Base-by-base conservation (phyloP, 2,113 vertebrate genomes). In the Speoplatyrhinus poulsoni region DNA sequence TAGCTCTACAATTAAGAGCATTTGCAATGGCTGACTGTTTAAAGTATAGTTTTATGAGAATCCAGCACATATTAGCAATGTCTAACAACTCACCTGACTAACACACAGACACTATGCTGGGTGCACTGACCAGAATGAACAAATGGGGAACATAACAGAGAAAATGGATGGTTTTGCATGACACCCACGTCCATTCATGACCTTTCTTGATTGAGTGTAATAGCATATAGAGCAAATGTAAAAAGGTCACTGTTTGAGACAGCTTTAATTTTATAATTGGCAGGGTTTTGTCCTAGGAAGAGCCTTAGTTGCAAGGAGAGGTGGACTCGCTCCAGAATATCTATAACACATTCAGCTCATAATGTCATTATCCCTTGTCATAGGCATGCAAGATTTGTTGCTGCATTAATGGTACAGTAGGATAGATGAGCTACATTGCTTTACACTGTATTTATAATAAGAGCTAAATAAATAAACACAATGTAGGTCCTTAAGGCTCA, bases 141-240 rank as follows among this genome's bases (percentile, higher is more conserved):
- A 86, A 82, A 84, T 60, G 70, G 26, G 3, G 0, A 73, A 75
- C n/a, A 61, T 17, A 64, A 73, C 69, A 75, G 70, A 70, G 67
- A 70, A 71, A 77, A 85, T 67, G 54, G 61, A 26, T 58, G 67
- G 79, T 87, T 88, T 83, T 81, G 85, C 80, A 92, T 92, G 87
- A 62, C 71, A 78, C 60, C 84, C 89, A 90, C 88, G 84, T 87
- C 83, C 82, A 67, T 56, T 69, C 36, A 80, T 94, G 92, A 94
- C 93, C 92, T 94, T 94, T 93, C 87, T 75, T 90, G 90, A 91
- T 91, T 91, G 92, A 93, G 89, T 90, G 90, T 92, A 91, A 91
- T 89, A 89, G 88, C 75, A 81, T 41, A 82, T 86, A 85, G 88
- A 91, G 88, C 86, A 92, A 92, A 91, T 90, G 84, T 86, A 92